Conservation (phyloP, 2,113 vertebrate species). For the Boulengeromyrus knoepffleri region DNA sequence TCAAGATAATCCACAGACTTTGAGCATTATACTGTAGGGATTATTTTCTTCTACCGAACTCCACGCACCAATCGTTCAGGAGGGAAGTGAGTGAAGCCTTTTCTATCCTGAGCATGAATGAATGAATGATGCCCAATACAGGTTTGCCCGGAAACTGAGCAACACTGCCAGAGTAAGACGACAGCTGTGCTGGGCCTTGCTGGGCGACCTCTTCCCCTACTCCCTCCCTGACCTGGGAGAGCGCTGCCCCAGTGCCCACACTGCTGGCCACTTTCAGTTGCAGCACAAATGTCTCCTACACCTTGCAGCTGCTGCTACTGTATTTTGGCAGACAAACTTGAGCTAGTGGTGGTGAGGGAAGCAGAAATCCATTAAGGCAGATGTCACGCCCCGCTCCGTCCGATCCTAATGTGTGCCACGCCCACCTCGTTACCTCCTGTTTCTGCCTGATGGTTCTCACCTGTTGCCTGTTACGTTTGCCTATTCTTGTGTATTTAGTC, state of each 20-base stretch:
- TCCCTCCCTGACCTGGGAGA: background rate
- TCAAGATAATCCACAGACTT: too few relatives aligned
- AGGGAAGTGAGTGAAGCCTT: background rate
- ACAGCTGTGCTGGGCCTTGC: background rate
- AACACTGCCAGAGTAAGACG: background rate
- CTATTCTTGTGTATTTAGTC: too few relatives aligned
- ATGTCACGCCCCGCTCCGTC: too few relatives aligned
- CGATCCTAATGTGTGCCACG: too few relatives aligned
- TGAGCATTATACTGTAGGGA: too few relatives aligned
- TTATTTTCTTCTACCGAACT: too few relatives aligned
- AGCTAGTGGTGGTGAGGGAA: background rate
- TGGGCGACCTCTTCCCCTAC: background rate
- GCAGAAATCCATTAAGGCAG: background rate
- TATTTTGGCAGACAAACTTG: background rate
- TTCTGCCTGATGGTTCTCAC: too few relatives aligned
- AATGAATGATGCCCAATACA: background rate
- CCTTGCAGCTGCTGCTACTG: background rate
- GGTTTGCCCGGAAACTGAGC: background rate
- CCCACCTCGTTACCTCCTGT: too few relatives aligned
- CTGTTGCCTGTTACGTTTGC: too few relatives aligned
- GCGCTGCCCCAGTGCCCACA: background rate
- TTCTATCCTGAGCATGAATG: background rate
- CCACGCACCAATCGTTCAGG: too few relatives aligned
- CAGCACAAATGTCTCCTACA: background rate
- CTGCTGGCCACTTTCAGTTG: background rate